Percentiles rank a stretch among this genome's conserved stretches.
Evolutionary conservation across 1,140 invertebrate genomes (phyloP).

Genomic region (Drosophila funebris): DNA sequence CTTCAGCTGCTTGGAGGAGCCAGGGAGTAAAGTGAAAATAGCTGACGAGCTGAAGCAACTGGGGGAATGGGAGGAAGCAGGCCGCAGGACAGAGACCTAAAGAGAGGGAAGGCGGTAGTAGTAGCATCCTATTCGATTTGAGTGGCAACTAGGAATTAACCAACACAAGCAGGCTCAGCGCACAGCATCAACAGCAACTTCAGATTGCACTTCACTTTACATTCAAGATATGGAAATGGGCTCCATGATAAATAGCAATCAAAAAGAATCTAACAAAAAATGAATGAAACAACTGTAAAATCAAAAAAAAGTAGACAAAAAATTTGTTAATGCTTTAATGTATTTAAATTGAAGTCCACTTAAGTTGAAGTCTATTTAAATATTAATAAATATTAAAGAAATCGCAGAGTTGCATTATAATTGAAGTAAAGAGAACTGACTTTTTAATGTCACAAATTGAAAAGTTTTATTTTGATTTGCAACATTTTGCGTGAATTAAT

Average conservation of each 20-base stretch:
- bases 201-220: constrained; percentile 25
- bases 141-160: constrained; percentile 36
- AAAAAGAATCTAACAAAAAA: not conserved
- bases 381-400: too few relatives aligned
- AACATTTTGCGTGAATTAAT: too few relatives aligned
- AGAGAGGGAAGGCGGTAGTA: not conserved
- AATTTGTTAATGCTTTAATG: not conserved
- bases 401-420: too few relatives aligned
- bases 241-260: not conserved
- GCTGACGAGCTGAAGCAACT: not conserved
- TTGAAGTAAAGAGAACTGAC: too few relatives aligned
- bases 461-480: too few relatives aligned
- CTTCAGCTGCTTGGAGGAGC: constrained; percentile 30
- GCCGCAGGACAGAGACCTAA: not conserved
- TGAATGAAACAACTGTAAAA: not conserved
- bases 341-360: too few relatives aligned
- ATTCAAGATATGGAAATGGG: constrained; percentile 1
- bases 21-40: constrained; percentile 16
- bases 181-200: constrained; percentile 30
- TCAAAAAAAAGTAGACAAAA: not conserved
- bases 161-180: constrained; percentile 30
- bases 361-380: too few relatives aligned
- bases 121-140: constrained; percentile 30
- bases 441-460: too few relatives aligned
- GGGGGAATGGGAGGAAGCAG: not conserved